These are phyloP conservation scores for Argyrosomus japonicus DNA, from an alignment of 2,113 vertebrate genomes.

Conservation along the genomic window DNA sequence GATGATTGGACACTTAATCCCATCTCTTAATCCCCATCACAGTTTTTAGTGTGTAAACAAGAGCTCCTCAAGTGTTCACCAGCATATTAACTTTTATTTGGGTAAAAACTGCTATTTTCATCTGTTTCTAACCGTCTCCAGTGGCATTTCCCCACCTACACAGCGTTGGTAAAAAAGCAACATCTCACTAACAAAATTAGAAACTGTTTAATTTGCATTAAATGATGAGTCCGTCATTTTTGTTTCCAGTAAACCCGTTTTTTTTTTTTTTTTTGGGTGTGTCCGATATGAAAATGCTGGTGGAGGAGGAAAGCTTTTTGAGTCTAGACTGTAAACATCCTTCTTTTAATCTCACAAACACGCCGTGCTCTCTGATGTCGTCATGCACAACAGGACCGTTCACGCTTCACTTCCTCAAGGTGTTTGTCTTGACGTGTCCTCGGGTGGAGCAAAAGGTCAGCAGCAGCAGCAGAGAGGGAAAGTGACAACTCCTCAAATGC, in stretches of 20 bases:
- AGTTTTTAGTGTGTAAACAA: not conserved
- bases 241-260: slow-evolving; percentile 1
- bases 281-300: not conserved
- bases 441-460: slow-evolving; percentile 48
- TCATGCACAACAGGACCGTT: slow-evolving; percentile 6
- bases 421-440: slow-evolving; percentile 11
- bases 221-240: not conserved
- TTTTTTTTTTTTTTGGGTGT: too few relatives aligned
- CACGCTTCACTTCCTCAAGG: not conserved
- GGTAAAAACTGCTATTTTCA: not conserved
- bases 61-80: not conserved
- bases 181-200: slow-evolving; percentile 20
- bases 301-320: too few relatives aligned
- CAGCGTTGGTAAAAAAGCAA: slow-evolving; percentile 3
- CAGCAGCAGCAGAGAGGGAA: not conserved
- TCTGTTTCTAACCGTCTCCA: slow-evolving; percentile 1
- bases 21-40: too few relatives aligned
- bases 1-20: not conserved
- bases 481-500: not conserved
- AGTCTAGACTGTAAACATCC: not conserved
- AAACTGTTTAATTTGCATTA: slow-evolving; percentile 23
- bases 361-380: not conserved
- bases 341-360: not conserved
- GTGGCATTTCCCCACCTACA: slow-evolving; percentile 57
- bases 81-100: not conserved